These are phyloP conservation scores for Micropoecilia bifurca DNA, from an alignment of 2,797 vertebrate genomes.

Conservation along the genomic window DNA sequence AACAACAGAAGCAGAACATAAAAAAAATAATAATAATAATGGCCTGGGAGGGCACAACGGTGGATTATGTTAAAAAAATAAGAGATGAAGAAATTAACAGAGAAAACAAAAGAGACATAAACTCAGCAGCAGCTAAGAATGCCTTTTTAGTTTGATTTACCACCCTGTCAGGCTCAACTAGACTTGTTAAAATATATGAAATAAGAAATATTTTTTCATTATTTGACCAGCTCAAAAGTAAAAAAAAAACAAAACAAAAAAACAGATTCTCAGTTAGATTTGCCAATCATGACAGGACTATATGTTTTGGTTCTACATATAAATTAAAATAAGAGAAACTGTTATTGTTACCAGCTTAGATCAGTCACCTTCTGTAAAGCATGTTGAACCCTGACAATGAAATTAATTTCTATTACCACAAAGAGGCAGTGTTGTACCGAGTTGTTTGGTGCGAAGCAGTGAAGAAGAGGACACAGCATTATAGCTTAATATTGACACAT, in stretches of 20 bases:
- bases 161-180: neutral
- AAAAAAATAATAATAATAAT: neutral
- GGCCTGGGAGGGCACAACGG: constrained; percentile 15
- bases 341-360: neutral
- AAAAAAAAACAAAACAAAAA: neutral
- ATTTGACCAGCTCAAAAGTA: neutral
- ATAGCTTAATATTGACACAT: neutral
- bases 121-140: neutral
- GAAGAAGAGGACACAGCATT: neutral
- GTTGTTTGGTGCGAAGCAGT: neutral
- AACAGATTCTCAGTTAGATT: neutral
- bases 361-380: neutral
- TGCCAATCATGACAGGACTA: neutral
- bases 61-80: neutral
- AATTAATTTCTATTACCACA: neutral
- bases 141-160: neutral
- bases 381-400: neutral
- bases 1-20: constrained; percentile 34
- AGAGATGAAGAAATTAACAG: constrained; percentile 15
- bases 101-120: neutral
- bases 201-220: neutral
- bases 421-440: neutral
- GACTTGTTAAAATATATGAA: neutral
- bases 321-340: neutral
- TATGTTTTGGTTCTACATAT: neutral